These are phyloP conservation scores for Calidris pugnax DNA, from an alignment of 2,113 vertebrate species.

Conservation along the genomic window DNA sequence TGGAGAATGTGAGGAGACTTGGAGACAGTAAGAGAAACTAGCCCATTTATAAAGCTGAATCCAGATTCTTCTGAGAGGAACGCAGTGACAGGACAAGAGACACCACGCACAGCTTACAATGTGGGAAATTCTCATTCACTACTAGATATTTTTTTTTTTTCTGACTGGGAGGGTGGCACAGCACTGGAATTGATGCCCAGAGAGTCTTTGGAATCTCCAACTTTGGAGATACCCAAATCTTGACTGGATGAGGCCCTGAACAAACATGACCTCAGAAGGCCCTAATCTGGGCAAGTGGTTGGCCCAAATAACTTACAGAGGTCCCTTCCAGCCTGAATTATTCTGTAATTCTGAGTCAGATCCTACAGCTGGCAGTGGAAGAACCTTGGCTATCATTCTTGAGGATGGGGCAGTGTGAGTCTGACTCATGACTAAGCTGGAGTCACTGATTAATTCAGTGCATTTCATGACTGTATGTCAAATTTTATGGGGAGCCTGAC, in stretches of 20 bases:
- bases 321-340: not conserved
- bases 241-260: not conserved
- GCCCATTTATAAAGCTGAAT: rapidly evolving
- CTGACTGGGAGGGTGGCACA: not conserved
- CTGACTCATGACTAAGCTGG: not conserved
- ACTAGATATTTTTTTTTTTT: not conserved
- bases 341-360: not conserved
- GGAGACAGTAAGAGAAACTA: not conserved
- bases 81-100: not conserved
- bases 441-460: not conserved
- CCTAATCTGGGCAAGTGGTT: not conserved
- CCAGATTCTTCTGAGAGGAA: not conserved
- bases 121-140: not conserved
- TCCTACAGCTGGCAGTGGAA: not conserved
- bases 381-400: not conserved
- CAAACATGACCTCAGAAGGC: not conserved
- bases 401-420: not conserved
- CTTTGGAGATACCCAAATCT: not conserved
- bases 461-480: not conserved
- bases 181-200: not conserved
- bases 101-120: not conserved
- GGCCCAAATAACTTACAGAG: not conserved
- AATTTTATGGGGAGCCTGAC: not conserved
- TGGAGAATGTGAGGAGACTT: not conserved
- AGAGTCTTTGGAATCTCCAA: not conserved